phyloP scores from a whole-genome alignment of 2,888 invertebrate genomes.

The Thyatira batis region DNA sequence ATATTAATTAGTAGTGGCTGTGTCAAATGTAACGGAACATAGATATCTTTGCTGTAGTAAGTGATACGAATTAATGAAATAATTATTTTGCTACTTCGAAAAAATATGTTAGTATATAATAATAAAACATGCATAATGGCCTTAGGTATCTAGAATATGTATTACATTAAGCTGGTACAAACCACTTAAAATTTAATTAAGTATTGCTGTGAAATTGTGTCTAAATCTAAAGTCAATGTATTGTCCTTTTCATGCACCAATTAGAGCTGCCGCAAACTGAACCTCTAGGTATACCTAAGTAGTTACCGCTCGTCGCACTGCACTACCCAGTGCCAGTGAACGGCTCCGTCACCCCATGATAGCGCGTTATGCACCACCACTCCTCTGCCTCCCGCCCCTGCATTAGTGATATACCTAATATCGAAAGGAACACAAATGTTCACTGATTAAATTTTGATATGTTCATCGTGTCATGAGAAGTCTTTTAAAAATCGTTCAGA shows the following conservation, averaged over 20 bases:
- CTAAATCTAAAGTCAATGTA: neutral
- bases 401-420: no score
- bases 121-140: neutral
- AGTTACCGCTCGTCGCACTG: no score
- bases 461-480: no score
- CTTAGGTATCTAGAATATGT: neutral
- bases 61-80: constrained; percentile 22
- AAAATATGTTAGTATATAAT: neutral
- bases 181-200: neutral
- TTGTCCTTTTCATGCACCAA: neutral
- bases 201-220: neutral
- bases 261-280: no score
- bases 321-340: no score
- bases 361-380: no score
- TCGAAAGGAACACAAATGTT: no score
- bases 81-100: constrained; percentile 34
- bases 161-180: neutral
- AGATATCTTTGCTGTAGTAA: constrained; percentile 18
- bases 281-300: no score
- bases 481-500: no score
- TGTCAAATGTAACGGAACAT: constrained; percentile 13
- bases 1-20: constrained; percentile 19
- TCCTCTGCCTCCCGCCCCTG: no score
- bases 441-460: no score
- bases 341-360: no score